Evolutionary conservation across 1,140 invertebrate genomes (phyloP).

Genomic region (Drosophila willistoni): DNA sequence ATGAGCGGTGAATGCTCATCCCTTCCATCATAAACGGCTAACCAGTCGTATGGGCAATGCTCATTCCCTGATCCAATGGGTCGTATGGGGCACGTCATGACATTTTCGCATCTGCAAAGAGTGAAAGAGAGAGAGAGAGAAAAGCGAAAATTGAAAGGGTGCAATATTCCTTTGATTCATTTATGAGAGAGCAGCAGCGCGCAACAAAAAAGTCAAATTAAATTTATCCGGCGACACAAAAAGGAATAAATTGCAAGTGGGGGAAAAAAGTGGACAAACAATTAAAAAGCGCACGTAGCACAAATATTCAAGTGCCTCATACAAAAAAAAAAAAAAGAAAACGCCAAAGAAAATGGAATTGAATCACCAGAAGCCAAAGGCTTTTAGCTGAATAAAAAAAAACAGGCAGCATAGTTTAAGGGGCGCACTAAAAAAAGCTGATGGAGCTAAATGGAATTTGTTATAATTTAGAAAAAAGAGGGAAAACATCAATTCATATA

Average conservation of each 20-base stretch:
- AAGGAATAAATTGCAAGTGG: constrained; percentile 14
- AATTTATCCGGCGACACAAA: constrained; percentile 42
- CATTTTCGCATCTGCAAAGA: constrained; percentile 90
- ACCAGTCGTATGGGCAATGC: constrained; percentile 95
- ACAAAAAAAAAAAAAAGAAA: constrained; percentile 32
- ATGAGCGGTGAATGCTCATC: constrained; percentile 93
- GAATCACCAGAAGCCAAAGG: constrained; percentile 44
- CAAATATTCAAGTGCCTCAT: constrained; percentile 31
- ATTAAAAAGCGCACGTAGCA: constrained; percentile 53
- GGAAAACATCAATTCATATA: not conserved
- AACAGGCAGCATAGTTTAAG: constrained; percentile 13
- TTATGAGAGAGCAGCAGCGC: constrained; percentile 20
- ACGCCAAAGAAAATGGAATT: constrained; percentile 39
- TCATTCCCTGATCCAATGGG: constrained; percentile 93
- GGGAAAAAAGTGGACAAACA: constrained; percentile 23
- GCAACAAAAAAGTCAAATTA: constrained; percentile 38
- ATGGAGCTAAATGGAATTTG: not conserved
- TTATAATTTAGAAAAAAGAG: not conserved
- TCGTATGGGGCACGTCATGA: constrained; percentile 96
- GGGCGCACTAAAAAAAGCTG: not conserved
- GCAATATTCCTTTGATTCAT: constrained; percentile 18
- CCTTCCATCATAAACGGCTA: constrained; percentile 95
- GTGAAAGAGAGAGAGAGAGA: constrained; percentile 21
- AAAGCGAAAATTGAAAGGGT: constrained; percentile 19
- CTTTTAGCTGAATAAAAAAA: constrained; percentile 46